Evolutionary conservation across 2,888 invertebrate genomes (phyloP).

Genomic region (Rhagophthalmus giganteus): DNA sequence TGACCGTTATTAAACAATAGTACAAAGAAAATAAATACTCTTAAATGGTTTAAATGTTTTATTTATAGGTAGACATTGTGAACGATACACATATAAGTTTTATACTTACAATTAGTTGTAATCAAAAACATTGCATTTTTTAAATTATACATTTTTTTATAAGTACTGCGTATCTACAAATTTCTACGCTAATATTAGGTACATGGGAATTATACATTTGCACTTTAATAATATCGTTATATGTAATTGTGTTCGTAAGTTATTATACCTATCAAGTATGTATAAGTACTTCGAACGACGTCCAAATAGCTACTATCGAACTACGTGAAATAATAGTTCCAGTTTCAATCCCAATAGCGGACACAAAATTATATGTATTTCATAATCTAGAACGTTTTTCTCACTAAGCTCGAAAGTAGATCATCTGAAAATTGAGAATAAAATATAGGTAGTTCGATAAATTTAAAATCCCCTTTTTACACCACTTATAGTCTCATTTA

Average conservation of each 20-base stretch:
- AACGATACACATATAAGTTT: constrained; percentile 48
- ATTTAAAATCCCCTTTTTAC: no score
- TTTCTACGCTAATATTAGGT: constrained; percentile 33
- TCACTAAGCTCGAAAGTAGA: no score
- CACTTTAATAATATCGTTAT: constrained; percentile 26
- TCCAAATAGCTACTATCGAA: constrained; percentile 9
- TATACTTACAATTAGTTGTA: constrained; percentile 48
- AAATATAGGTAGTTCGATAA: no score
- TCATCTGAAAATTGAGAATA: no score
- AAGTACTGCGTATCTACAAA: constrained; percentile 50
- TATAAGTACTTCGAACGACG: constrained; percentile 16
- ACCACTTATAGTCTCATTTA: no score
- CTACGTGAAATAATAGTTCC: not conserved
- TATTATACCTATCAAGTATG: constrained; percentile 19
- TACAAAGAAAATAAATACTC: no score
- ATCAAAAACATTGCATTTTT: constrained; percentile 49
- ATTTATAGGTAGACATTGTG: constrained; percentile 48
- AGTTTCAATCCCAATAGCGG: constrained; percentile 1
- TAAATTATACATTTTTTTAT: constrained; percentile 42
- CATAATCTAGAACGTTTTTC: no score
- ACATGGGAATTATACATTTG: constrained; percentile 33
- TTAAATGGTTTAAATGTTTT: constrained; percentile 40
- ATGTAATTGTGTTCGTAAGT: constrained; percentile 16
- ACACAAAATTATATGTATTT: no score
- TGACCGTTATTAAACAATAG: no score